Evolutionary conservation across 2,113 vertebrate species (phyloP), one percentile per base, ranked within the genome.

Genomic region (Fregetta grallaria): DNA sequence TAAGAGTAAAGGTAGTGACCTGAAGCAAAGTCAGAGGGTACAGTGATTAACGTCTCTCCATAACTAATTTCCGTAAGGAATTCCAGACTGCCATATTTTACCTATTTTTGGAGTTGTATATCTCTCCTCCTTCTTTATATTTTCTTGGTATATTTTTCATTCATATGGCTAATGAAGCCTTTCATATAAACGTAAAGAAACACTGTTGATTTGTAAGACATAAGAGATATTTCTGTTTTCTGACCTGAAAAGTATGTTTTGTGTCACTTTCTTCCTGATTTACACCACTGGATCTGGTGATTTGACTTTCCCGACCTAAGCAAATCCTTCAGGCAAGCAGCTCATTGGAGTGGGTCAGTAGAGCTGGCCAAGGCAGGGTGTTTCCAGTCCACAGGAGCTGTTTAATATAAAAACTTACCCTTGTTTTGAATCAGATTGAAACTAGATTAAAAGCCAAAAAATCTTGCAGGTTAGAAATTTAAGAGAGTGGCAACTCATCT

Each of bases 1-100:
- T 79, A 80, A 86, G 88, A 95, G 83, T 87, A 90, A 92, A 94
- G 86, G 89, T 91, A 70, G n/a, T 94, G 94, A 92, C 66, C 81
- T 79, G 47, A 92, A 90, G 71, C 32, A 55, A 76, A n/a, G 77
- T 91, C 92, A 91, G 62, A 95, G 22, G 25, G 50, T 50, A 70
- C 77, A 86, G 70, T 56, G 71, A 83, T 55, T 91, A 84, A 68
- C 3, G 0, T 86, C 42, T 62, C 42, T 87, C 62, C 26, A 21
- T 45, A 79, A 86, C 12, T 50, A 73, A 82, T 86, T 91, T 81
- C 50, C 59, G n/a, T 34, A 62, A 68, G 50, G 29, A 95, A 94
- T 91, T 89, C 55, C 32, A 76, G 17, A 29, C 65, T 79, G 15
- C 11, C 27, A 29, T 52, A 40, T 23, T 59, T 85, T 6, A 61